Evolutionary conservation across 2,797 vertebrate genomes (phyloP), one percentile per base, ranked within the genome.

Genomic region (Tapirus indicus): DNA sequence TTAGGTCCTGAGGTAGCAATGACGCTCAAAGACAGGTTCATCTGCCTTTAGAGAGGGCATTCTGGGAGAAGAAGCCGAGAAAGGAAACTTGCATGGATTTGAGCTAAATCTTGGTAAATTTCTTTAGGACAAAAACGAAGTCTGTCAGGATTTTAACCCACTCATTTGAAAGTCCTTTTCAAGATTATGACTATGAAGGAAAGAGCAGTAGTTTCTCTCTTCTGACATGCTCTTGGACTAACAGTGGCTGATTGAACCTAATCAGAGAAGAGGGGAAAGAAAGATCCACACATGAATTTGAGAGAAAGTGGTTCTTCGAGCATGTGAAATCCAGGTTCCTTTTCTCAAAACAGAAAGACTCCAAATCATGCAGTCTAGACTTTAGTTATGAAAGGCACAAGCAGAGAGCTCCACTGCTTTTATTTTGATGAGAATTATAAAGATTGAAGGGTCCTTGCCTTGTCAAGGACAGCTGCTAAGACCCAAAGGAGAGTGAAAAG

Each of bases 391-490:
- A 82, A 91, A 88, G 35, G 14, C 74, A 93, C 88, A 44, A 85
- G 82, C 23, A 94, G 54, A 93, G 60, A 60, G 49, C 17, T 7
- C 41, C 17, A 49, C 2, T 92, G 88, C 49, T 88, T 94, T 96
- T 78, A 91, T 85, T 94, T 97, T 77, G 79, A 11, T 21, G 38
- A 75, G 52, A 95, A 92, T 88, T 54, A 94, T 47, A 47, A 86
- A 95, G 79, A 95, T 47, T 72, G n/a, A 97, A 82, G 18, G 25
- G 72, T 88, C 47, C 82, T 96, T 91, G 68, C 21, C 64, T 96
- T 95, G 88, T 94, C 56, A 78, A 90, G 32, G 52, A 75, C 21
- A 96, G 52, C 77, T 96, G 92, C 52, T 71, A 88, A 68, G 25
- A 75, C 75, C 92, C 35, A 79, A 88, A 77, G 52, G 75, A 91